These are phyloP conservation scores for Lepidurus packardi DNA, from an alignment of 1,140 invertebrate species.

Conservation along the genomic window DNA sequence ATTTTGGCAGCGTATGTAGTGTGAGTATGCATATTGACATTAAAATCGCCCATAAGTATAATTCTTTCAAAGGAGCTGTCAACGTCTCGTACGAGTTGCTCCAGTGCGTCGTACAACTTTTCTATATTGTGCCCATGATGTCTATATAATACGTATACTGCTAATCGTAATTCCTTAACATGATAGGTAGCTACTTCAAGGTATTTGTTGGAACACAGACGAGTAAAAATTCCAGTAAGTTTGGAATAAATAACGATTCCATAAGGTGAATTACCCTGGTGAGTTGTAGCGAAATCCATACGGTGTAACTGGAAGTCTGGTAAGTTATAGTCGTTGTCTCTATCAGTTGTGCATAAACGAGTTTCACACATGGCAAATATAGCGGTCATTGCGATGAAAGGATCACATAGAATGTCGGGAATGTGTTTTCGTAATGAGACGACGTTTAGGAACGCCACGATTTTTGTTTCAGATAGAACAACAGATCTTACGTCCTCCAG, in stretches of 20 bases:
- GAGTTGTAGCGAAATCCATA: background rate
- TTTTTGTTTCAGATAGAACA: background rate
- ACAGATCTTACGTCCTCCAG: background rate
- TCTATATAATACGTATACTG: background rate
- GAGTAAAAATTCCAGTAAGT: background rate
- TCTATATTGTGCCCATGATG: background rate
- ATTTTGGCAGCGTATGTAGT: background rate
- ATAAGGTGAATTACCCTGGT: slow-evolving; percentile 5
- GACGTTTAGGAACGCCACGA: background rate
- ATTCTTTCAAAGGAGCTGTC: background rate
- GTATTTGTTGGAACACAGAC: background rate
- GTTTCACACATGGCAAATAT: slow-evolving; percentile 6
- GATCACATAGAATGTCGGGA: background rate
- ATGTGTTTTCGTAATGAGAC: background rate
- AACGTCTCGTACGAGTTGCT: background rate
- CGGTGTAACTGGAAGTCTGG: background rate
- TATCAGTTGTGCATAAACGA: background rate
- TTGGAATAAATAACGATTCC: background rate
- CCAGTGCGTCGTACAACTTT: background rate
- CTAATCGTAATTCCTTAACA: background rate
- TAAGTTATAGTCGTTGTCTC: background rate
- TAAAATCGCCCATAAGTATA: background rate
- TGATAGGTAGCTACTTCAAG: background rate
- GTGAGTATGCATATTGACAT: background rate
- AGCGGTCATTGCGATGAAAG: background rate